These are phyloP conservation scores for Leptodactylus fallax DNA, from an alignment of 2,797 vertebrate species.

Conservation along the genomic window DNA sequence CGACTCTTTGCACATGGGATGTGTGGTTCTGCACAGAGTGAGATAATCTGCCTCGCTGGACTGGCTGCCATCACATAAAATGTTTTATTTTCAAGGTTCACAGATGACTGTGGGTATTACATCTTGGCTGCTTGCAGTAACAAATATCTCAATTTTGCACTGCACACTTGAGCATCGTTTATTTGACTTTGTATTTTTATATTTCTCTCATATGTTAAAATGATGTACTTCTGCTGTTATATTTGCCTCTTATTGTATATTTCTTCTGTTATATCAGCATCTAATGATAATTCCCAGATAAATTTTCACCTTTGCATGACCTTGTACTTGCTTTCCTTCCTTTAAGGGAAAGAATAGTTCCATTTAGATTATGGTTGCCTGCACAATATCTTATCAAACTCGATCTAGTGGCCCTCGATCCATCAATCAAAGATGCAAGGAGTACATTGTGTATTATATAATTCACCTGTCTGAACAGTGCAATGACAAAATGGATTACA, in stretches of 20 bases:
- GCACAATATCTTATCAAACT: not conserved
- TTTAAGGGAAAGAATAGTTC: not conserved
- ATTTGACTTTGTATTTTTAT: not conserved
- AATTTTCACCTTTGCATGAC: not conserved
- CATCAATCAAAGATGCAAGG: not conserved
- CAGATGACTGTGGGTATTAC: slow-evolving; percentile 39
- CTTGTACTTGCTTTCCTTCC: not conserved
- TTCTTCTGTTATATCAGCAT: not conserved
- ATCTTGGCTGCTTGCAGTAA: not conserved
- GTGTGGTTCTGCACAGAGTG: slow-evolving; percentile 26
- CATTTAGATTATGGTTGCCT: not conserved
- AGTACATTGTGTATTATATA: not conserved
- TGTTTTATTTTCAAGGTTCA: slow-evolving; percentile 46
- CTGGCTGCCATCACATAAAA: slow-evolving; percentile 34
- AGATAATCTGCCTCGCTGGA: slow-evolving; percentile 48
- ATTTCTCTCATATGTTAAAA: not conserved
- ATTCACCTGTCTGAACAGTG: not conserved
- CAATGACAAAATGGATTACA: not conserved
- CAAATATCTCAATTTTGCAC: slow-evolving; percentile 34
- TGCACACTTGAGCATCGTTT: not conserved
- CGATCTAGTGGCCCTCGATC: not conserved
- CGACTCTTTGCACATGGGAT: slow-evolving; percentile 30
- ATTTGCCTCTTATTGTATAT: not conserved
- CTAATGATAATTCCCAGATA: not conserved
- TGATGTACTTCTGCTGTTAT: not conserved